Percentiles rank a stretch among this genome's conserved stretches.
These are phyloP conservation scores for Notothenia coriiceps DNA, from an alignment of 2,113 vertebrate species.

Conservation along the genomic window DNA sequence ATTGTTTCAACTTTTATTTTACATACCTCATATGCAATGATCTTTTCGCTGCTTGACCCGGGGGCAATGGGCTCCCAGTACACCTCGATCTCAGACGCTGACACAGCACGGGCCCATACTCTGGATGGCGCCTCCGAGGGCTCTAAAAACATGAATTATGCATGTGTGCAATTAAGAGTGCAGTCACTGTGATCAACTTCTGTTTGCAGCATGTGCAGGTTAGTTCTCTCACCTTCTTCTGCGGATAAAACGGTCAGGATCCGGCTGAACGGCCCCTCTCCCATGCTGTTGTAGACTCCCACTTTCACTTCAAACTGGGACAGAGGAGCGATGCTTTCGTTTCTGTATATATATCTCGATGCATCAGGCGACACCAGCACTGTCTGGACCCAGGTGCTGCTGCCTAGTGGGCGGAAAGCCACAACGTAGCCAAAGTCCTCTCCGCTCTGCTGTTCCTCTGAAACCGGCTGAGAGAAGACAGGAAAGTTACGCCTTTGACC, in stretches of 20 bases:
- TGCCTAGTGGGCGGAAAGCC: constrained; percentile 87
- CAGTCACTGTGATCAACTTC: not conserved
- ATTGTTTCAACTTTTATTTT: constrained; percentile 35
- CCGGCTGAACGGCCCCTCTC: constrained; percentile 87
- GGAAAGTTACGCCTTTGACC: constrained; percentile 49
- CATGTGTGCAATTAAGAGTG: constrained; percentile 25
- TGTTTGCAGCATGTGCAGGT: not conserved
- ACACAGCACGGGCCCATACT: constrained; percentile 82
- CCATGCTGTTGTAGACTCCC: constrained; percentile 89
- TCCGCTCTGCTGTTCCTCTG: constrained; percentile 91
- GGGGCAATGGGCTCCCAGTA: constrained; percentile 88
- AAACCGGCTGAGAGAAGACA: constrained; percentile 83
- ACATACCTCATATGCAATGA: constrained; percentile 91
- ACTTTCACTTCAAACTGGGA: constrained; percentile 91
- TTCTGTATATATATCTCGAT: constrained; percentile 88
- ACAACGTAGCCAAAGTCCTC: constrained; percentile 91
- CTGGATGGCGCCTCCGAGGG: constrained; percentile 84
- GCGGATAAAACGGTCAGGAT: constrained; percentile 86
- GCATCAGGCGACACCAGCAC: constrained; percentile 86
- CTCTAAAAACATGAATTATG: constrained; percentile 78
- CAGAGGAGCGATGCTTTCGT: constrained; percentile 87
- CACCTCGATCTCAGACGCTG: constrained; percentile 88
- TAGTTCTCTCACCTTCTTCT: constrained; percentile 86
- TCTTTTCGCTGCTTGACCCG: constrained; percentile 83
- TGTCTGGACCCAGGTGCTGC: constrained; percentile 87